Conservation (phyloP, 2,113 vertebrate species). For the Caranx melampygus region DNA sequence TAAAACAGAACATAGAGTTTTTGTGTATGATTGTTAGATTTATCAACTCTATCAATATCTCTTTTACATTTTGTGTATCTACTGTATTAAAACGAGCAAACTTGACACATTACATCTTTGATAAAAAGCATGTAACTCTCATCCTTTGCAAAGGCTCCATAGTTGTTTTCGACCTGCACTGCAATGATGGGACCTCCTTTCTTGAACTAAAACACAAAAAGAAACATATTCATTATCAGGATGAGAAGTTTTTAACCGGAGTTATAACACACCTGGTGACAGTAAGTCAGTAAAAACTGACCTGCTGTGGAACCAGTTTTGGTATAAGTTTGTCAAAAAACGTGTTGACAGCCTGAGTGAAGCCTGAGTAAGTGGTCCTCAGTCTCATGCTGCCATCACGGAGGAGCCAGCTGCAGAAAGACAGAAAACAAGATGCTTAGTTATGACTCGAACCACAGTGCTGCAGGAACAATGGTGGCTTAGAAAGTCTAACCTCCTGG, state of each 20-base stretch:
- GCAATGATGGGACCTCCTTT: conserved; percentile 95
- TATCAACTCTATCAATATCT: neutral
- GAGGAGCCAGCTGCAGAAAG: conserved; percentile 88
- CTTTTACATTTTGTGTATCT: neutral
- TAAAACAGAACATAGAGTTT: conserved; percentile 13
- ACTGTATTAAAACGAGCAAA: neutral
- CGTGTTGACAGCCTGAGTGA: conserved; percentile 86
- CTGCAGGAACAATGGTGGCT: conserved; percentile 17
- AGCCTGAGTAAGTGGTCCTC: conserved; percentile 89
- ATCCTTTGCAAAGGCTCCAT: conserved; percentile 91
- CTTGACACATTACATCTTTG: conserved; percentile 85
- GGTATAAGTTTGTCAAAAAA: conserved; percentile 90
- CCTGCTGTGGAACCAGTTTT: conserved; percentile 90
- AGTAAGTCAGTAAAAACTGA: conserved; percentile 46
- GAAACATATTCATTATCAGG: neutral
- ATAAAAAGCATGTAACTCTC: conserved; percentile 89
- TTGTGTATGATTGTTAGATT: neutral
- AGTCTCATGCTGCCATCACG: conserved; percentile 89
- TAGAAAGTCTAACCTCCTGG: conserved; percentile 2
- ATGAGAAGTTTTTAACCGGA: neutral
- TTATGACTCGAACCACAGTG: conserved; percentile 15
- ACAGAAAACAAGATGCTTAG: conserved; percentile 17
- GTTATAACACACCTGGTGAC: neutral
- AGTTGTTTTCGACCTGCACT: conserved; percentile 94
- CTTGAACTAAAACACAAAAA: conserved; percentile 86